Conservation (phyloP, 2,888 invertebrate species). For the Sepioteuthis lessoniana region DNA sequence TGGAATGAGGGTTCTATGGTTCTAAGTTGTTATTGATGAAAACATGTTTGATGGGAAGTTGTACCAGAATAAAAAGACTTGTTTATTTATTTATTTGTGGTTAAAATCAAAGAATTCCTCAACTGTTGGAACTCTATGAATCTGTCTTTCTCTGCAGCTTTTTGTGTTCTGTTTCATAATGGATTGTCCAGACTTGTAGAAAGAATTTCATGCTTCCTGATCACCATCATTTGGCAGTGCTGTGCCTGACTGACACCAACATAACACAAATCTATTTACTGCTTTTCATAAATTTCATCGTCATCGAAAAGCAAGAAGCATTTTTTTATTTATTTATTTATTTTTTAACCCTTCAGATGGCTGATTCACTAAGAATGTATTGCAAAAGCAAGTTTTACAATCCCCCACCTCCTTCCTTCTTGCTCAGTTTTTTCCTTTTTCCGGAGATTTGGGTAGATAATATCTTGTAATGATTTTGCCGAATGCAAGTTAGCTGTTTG, state of each 20-base stretch:
- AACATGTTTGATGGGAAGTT: not conserved
- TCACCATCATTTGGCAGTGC: not conserved
- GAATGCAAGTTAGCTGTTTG: not conserved
- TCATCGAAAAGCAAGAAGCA: not conserved
- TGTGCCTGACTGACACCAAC: conserved; percentile 18
- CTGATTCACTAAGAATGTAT: no score
- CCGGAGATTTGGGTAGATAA: not conserved
- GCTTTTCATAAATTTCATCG: not conserved
- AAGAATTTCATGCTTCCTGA: conserved; percentile 20
- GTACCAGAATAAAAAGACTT: not conserved
- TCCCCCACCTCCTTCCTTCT: no score
- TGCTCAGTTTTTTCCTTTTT: not conserved
- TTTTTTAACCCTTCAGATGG: no score
- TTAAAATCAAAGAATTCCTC: conserved; percentile 23
- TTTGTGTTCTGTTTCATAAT: not conserved
- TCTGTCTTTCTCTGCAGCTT: not conserved
- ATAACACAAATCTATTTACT: not conserved
- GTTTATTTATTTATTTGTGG: not conserved
- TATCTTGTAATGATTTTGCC: not conserved
- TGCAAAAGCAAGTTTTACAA: no score
- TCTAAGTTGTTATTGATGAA: not conserved
- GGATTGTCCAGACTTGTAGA: conserved; percentile 10
- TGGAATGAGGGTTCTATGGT: not conserved
- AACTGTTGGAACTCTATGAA: not conserved
- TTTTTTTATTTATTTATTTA: not conserved